Evolutionary conservation across 1,140 invertebrate species (phyloP), one percentile per base, ranked within the genome.

Genomic region (Conopomorpha cramerella): DNA sequence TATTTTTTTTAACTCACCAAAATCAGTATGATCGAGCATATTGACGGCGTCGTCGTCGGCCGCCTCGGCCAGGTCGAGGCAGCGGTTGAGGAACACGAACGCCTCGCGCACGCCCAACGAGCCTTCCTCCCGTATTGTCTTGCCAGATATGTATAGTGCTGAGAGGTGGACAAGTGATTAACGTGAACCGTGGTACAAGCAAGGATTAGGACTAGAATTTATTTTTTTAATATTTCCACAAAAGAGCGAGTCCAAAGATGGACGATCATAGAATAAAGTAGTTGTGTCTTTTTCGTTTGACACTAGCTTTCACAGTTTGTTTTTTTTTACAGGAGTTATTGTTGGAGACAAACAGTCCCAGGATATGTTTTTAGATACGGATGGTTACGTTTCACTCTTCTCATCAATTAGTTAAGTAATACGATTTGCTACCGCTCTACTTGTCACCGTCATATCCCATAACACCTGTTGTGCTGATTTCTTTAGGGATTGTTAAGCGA

Each of bases 61-160:
- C 11, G 95, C 95, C 61, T 98, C 95, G 49, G 88, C 89, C 8
- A 99, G 80, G 65, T 99, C 97, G 36, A 99, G 76, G 58, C 95
- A 98, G 50, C 96, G 92, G 78, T 99, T 99, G 4, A 98, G 77
- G 50, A 98, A 91, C 3, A 99, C 91, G 72, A 99, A 98, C 0
- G 95, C 95, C 80, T 98, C 94, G 28, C 91, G 93, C 31, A 90
- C 84, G 39, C 89, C 87, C 0, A 85, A 85, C 6, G 84, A 78
- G 27, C 85, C 81, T 27, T 86, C 82, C 3, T 43, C 45, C 0
- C 66, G 56, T 2, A 91, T 74, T 35, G 86, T 85, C 34, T 85
- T 78, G 14, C 96, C 96, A 39, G 94, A 93, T 55, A 94, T 90
- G 54, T 90, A 96, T 60, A 91, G 95, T 4, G 56, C 74, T 78